Evolutionary conservation across 1,140 invertebrate species (phyloP).

Genomic region (Drosophila pruinosa): DNA sequence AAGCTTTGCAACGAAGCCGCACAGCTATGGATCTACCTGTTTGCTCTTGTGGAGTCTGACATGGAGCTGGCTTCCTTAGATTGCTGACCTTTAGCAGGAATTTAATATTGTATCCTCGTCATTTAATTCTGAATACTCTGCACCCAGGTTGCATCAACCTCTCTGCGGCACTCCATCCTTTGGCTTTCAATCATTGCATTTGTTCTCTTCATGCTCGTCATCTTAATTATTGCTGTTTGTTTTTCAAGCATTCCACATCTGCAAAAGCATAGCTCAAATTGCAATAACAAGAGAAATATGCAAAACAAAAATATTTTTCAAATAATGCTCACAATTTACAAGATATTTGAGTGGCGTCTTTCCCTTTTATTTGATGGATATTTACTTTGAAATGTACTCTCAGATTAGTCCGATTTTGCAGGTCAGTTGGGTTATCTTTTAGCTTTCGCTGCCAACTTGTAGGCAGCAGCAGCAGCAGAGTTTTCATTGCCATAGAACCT

Average conservation of each 20-base stretch:
- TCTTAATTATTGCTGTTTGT: conserved; percentile 34
- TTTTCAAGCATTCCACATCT: conserved; percentile 31
- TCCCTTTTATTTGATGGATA: neutral
- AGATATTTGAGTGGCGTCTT: neutral
- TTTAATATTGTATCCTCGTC: conserved; percentile 36
- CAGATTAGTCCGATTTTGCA: conserved; percentile 2
- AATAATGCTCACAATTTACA: conserved; percentile 1
- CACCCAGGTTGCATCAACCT: neutral
- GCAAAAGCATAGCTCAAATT: conserved; percentile 17
- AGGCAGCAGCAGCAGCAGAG: neutral
- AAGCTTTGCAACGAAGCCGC: conserved; percentile 43
- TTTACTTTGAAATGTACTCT: neutral
- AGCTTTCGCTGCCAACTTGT: neutral
- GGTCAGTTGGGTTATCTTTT: conserved; percentile 5
- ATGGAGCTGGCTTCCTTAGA: neutral
- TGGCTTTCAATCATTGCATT: conserved; percentile 28
- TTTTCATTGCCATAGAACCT: conserved; percentile 14
- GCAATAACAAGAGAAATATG: neutral
- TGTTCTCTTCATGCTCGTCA: conserved; percentile 14
- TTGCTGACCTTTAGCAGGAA: conserved; percentile 37
- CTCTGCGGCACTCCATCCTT: neutral
- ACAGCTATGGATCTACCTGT: conserved; percentile 31
- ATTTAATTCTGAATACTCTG: neutral
- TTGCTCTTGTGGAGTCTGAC: neutral
- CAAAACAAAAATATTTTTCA: conserved; percentile 2